These are phyloP conservation scores for Lycocorax pyrrhopterus DNA, from an alignment of 2,113 vertebrate species.

Conservation along the genomic window DNA sequence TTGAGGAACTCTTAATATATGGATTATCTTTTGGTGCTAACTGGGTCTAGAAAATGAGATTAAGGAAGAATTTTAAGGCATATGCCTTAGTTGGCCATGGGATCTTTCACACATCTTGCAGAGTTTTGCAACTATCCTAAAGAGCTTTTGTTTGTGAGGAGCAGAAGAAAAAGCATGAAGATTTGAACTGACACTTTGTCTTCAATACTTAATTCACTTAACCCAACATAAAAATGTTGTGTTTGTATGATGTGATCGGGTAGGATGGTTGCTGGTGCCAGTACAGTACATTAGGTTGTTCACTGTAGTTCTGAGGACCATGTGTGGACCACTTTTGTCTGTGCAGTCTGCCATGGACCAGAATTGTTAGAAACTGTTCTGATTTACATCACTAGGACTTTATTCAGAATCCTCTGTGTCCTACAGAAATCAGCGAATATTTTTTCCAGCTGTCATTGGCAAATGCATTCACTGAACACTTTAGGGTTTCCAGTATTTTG, in stretches of 20 bases:
- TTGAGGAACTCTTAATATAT: not conserved
- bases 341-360: not conserved
- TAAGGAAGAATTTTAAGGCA: not conserved
- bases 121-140: not conserved
- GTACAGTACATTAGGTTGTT: not conserved
- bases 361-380: not conserved
- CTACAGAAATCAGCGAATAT: not conserved
- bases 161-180: not conserved
- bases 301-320: not conserved
- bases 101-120: not conserved
- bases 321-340: rapidly evolving
- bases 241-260: not conserved
- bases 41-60: not conserved
- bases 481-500: not conserved
- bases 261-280: not conserved
- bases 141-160: not conserved
- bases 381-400: not conserved
- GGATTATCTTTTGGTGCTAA: not conserved
- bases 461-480: not conserved
- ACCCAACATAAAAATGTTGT: not conserved
- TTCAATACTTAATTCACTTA: not conserved
- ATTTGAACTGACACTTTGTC: not conserved
- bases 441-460: not conserved
- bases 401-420: not conserved
- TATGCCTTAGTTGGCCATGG: not conserved